Percentiles rank a stretch among this genome's conserved stretches.
phyloP scores from a whole-genome alignment of 2,888 invertebrate species.

The Bellardia pandia region DNA sequence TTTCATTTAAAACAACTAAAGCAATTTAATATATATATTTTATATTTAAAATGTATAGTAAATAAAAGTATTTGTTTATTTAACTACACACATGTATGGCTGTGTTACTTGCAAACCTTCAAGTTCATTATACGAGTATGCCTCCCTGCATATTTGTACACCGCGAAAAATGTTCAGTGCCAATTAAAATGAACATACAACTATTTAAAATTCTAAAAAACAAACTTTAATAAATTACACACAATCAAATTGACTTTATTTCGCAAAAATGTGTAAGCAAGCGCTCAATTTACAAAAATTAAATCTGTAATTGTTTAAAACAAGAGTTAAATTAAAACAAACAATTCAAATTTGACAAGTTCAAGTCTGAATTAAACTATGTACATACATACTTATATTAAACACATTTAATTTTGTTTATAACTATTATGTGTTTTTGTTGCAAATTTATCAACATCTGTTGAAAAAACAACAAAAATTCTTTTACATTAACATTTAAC shows the following conservation, averaged over 20 bases:
- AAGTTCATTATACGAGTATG: conserved; percentile 39
- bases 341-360: conserved; percentile 71
- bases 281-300: conserved; percentile 39
- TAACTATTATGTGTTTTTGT: neutral
- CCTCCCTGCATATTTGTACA: conserved; percentile 21
- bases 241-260: conserved; percentile 53
- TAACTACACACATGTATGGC: neutral
- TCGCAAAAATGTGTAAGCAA: conserved; percentile 1
- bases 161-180: conserved; percentile 51
- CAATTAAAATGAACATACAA: conserved; percentile 42
- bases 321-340: conserved; percentile 12
- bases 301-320: conserved; percentile 22
- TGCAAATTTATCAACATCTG: conserved; percentile 44
- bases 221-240: conserved; percentile 37
- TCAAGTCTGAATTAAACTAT: conserved; percentile 65
- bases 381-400: neutral
- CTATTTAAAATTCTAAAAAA: conserved; percentile 34
- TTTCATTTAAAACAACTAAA: conserved; percentile 2
- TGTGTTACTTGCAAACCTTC: conserved; percentile 24
- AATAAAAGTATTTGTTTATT: conserved; percentile 1
- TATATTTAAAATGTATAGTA: neutral
- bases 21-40: neutral
- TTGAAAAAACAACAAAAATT: conserved; percentile 34
- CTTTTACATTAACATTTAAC: conserved; percentile 30
- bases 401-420: conserved; percentile 40